Base-by-base conservation (phyloP, 2,797 vertebrate species). In the Periparus ater region DNA sequence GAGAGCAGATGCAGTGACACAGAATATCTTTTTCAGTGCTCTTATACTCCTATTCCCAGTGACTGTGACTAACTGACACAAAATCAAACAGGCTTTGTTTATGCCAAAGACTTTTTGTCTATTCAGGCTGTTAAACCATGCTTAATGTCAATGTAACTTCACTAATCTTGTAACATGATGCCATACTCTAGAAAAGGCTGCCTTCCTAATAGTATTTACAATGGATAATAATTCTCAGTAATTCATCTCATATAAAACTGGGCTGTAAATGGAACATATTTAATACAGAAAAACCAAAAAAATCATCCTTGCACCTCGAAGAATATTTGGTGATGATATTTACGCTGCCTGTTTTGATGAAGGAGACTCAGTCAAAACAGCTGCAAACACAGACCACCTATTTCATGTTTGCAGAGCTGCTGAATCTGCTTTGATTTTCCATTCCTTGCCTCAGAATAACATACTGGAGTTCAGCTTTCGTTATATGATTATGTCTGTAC, bases 381-480 rank as follows among this genome's bases (percentile, higher is more conserved):
- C 29, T 36, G 58, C 17, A 77, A 83, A 68, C 17, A 48, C 1
- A 66, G 76, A 53, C 20, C 11, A 36, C 0, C 0, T 85, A 78
- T 84, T 94, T 75, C 29, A 48, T 55, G 32, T 76, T 66, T 72
- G 44, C 19, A 19, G 17, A 85, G 60, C 68, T 89, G 32, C 44
- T 81, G 66, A 65, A 79, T 60, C 76, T 93, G 45, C 70, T 93
- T 90, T 92, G 55, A 85, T 86, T 88, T 92, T 86, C 80, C 45
- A 16, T 57, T 88, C 70, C 29, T 91, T 86, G 19, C 48, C 58
- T 94, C 71, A 65, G 76, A 95, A 89, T 44, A 88, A 81, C 70
- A 62, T 38, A 34, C 60, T 47, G 58, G 38, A 84, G 36, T 60
- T 92, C 96, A 92, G 91, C 94, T 93, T 97, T 97, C 93, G 79